These are phyloP conservation scores for Celastrina argiolus DNA, from an alignment of 2,888 invertebrate species.

Conservation along the genomic window DNA sequence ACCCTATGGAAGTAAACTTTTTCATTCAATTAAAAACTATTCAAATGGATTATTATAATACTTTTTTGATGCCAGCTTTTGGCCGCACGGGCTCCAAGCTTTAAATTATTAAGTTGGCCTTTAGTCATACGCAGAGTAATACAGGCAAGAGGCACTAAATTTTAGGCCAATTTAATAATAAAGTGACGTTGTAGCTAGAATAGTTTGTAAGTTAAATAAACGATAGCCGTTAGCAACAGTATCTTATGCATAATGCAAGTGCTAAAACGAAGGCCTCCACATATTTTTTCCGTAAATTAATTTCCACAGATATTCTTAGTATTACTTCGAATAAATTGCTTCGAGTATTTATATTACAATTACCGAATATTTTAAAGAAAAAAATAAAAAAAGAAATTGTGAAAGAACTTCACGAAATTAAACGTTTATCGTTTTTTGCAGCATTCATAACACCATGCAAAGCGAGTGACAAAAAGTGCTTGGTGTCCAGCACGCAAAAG, in stretches of 20 bases:
- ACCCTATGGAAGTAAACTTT: too few relatives aligned
- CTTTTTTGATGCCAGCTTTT: not conserved
- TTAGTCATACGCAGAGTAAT: not conserved
- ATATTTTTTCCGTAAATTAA: too few relatives aligned
- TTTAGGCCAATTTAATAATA: not conserved
- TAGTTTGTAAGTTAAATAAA: not conserved
- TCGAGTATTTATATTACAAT: too few relatives aligned
- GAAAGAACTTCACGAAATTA: not conserved
- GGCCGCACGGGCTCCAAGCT: not conserved
- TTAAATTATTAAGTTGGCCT: not conserved
- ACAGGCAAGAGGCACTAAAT: not conserved
- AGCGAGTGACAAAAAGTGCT: constrained; percentile 24
- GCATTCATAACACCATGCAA: constrained; percentile 25
- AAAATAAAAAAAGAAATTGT: too few relatives aligned
- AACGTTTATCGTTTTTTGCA: not conserved
- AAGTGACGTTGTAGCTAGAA: not conserved
- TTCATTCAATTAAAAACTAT: too few relatives aligned
- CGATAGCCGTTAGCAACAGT: not conserved
- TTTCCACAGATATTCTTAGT: too few relatives aligned
- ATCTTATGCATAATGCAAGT: not conserved
- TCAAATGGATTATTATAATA: too few relatives aligned
- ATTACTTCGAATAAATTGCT: too few relatives aligned
- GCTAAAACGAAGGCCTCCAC: too few relatives aligned
- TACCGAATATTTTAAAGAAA: too few relatives aligned
- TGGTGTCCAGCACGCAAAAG: constrained; percentile 17